These are phyloP conservation scores for Drosophila truncata DNA, from an alignment of 1,140 invertebrate genomes.

Conservation along the genomic window DNA sequence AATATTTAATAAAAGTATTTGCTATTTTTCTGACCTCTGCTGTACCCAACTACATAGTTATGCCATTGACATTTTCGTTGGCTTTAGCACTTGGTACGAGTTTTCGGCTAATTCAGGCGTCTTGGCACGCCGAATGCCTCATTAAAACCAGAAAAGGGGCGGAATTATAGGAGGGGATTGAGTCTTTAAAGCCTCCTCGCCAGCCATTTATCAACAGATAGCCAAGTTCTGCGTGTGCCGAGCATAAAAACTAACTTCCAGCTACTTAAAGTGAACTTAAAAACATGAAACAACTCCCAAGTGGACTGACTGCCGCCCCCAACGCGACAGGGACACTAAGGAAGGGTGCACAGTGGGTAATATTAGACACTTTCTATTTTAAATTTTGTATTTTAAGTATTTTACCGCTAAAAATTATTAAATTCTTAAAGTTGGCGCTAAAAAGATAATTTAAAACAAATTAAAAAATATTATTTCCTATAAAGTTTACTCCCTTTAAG, in stretches of 20 bases:
- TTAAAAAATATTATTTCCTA: neutral
- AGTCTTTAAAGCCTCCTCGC: constrained; percentile 63
- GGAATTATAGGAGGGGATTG: neutral
- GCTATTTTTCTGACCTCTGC: neutral
- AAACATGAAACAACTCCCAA: constrained; percentile 75
- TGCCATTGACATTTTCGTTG: constrained; percentile 21
- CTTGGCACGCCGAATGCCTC: constrained; percentile 65
- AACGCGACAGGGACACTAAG: constrained; percentile 2
- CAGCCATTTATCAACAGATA: constrained; percentile 78
- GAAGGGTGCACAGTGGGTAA: constrained; percentile 8
- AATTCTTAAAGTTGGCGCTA: too few relatives aligned
- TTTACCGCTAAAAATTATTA: too few relatives aligned
- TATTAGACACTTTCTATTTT: too few relatives aligned
- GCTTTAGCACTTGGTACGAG: constrained; percentile 41
- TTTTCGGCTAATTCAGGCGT: constrained; percentile 58
- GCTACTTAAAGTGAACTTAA: constrained; percentile 81
- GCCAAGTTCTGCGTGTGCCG: constrained; percentile 75
- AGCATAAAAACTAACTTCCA: constrained; percentile 79
- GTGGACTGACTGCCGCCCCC: constrained; percentile 16
- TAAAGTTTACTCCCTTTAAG: neutral
- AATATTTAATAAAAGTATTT: neutral
- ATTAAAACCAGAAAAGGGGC: constrained; percentile 58
- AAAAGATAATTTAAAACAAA: neutral
- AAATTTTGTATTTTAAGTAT: too few relatives aligned
- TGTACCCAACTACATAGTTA: neutral